phyloP scores from a whole-genome alignment of 2,888 invertebrate species.

The Caenorhabditis becei region DNA sequence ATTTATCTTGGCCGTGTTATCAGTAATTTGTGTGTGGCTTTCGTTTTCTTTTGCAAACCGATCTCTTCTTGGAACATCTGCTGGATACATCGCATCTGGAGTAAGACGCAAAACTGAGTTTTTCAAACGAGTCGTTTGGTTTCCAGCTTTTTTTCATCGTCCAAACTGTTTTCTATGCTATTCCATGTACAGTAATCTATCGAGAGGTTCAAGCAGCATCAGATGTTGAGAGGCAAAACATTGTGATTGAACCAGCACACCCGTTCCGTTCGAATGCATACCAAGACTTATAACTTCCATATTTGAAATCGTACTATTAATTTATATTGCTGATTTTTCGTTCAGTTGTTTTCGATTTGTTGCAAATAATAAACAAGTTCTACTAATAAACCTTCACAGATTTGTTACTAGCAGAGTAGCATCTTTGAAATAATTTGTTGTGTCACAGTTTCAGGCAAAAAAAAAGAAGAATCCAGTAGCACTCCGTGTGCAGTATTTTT shows the following conservation, averaged over 20 bases:
- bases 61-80: conserved; percentile 71
- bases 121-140: conserved; percentile 14
- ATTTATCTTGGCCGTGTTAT: conserved; percentile 75
- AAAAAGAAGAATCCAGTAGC: no score
- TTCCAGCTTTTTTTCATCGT: conserved; percentile 77
- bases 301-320: no score
- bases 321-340: no score
- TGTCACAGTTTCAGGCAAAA: no score
- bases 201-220: conserved; percentile 65
- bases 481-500: no score
- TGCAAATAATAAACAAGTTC: no score
- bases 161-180: conserved; percentile 75
- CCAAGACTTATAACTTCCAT: conserved; percentile 46
- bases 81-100: conserved; percentile 79
- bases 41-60: conserved; percentile 76
- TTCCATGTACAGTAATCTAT: conserved; percentile 77
- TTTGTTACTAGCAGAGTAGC: no score
- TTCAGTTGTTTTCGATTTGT: no score
- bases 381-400: no score
- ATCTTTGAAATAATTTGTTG: no score
- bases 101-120: conserved; percentile 61
- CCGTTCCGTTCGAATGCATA: conserved; percentile 61
- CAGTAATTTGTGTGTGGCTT: conserved; percentile 77
- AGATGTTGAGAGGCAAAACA: conserved; percentile 44
- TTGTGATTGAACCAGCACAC: conserved; percentile 66